phyloP scores from a whole-genome alignment of 2,797 vertebrate species.

The Cebuella pygmaea region DNA sequence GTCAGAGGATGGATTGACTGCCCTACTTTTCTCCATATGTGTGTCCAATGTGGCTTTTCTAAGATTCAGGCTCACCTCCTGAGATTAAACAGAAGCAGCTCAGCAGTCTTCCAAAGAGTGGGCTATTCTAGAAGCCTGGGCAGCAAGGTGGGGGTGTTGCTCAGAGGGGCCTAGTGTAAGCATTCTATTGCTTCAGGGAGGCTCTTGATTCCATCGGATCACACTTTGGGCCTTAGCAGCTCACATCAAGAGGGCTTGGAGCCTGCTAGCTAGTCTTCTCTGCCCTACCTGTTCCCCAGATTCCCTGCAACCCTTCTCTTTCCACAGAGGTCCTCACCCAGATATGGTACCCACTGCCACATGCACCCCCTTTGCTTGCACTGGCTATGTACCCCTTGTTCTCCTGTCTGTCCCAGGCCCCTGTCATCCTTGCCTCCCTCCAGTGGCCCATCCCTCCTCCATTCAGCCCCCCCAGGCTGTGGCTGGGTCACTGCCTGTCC shows the following conservation, averaged over 20 bases:
- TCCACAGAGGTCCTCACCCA: neutral
- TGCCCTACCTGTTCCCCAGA: neutral
- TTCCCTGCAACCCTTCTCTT: neutral
- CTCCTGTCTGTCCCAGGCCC: neutral
- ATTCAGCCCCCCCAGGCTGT: too few species aligned
- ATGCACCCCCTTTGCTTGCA: neutral
- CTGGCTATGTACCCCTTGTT: neutral
- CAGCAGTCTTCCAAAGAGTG: conserved; percentile 37
- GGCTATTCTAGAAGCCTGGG: conserved; percentile 23
- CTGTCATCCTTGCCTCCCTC: neutral
- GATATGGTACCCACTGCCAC: neutral
- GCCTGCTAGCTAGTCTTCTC: neutral
- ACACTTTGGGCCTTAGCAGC: neutral
- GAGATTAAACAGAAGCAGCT: conserved; percentile 43
- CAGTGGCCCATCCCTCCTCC: neutral
- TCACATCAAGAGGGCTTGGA: neutral
- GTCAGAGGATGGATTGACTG: neutral
- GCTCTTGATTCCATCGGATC: neutral
- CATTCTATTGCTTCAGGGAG: neutral
- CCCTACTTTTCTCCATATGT: conserved; percentile 17
- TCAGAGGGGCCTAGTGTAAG: neutral
- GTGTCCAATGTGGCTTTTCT: conserved; percentile 4
- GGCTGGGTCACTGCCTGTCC: neutral
- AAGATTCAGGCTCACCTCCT: conserved; percentile 20
- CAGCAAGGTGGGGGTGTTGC: neutral